Evolutionary conservation across 2,113 vertebrate species (phyloP).

Genomic region (Myotis brandtii): DNA sequence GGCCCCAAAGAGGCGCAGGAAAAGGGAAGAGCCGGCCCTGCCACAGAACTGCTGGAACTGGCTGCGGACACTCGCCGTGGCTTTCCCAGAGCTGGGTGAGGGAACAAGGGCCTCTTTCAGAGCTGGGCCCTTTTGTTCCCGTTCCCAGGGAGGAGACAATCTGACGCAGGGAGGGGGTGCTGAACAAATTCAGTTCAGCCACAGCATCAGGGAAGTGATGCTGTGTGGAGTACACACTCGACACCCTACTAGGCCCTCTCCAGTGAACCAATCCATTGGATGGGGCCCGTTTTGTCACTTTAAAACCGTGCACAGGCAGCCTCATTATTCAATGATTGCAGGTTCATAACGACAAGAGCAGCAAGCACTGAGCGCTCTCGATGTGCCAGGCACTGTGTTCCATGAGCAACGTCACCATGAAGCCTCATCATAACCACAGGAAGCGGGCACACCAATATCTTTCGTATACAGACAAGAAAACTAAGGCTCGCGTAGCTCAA

Average conservation of each 20-base stretch:
- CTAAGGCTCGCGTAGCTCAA: not conserved
- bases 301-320: not conserved
- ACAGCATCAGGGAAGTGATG: not conserved
- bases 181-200: not conserved
- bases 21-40: not conserved
- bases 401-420: fast-evolving
- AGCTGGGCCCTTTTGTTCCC: conserved; percentile 41
- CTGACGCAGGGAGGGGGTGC: not conserved
- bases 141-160: conserved; percentile 16
- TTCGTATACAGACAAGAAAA: not conserved
- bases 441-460: not conserved
- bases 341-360: fast-evolving
- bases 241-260: not conserved
- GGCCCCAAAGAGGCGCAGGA: not conserved
- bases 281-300: not conserved
- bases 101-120: conserved; percentile 61
- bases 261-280: not conserved
- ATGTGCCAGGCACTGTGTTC: not conserved
- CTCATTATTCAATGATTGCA: fast-evolving
- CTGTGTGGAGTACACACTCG: fast-evolving
- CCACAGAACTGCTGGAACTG: not conserved
- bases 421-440: not conserved
- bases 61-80: not conserved
- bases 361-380: not conserved
- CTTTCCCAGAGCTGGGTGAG: not conserved